Conservation (phyloP, 2,888 invertebrate species). For the Erannis defoliaria region DNA sequence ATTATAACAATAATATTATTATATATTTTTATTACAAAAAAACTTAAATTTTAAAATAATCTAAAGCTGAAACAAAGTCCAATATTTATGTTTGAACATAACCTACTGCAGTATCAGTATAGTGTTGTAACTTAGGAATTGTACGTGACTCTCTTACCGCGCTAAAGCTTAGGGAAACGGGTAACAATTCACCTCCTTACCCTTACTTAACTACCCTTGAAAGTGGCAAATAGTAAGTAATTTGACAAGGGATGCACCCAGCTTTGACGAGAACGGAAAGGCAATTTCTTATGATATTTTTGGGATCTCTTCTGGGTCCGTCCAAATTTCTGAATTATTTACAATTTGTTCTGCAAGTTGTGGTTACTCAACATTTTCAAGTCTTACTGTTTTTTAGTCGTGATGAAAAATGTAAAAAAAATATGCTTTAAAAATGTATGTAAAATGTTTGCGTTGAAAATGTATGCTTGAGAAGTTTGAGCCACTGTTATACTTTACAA, state of each 20-base stretch:
- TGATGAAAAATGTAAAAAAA: too few species aligned
- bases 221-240: slow-evolving; percentile 27
- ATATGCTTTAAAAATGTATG: too few species aligned
- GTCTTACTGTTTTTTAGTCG: too few species aligned
- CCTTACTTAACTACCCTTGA: slow-evolving; percentile 30
- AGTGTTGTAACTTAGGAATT: slow-evolving; percentile 23
- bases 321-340: not conserved
- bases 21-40: too few species aligned
- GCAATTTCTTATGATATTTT: not conserved
- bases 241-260: slow-evolving; percentile 25
- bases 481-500: too few species aligned
- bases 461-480: too few species aligned
- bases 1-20: too few species aligned
- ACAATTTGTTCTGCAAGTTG: too few species aligned
- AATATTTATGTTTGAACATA: slow-evolving; percentile 6
- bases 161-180: slow-evolving; percentile 44
- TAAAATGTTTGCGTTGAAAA: too few species aligned
- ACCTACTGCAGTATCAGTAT: slow-evolving; percentile 14
- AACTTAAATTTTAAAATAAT: not conserved
- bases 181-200: slow-evolving; percentile 44
- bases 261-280: slow-evolving; percentile 6
- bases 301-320: not conserved
- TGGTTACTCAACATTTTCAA: too few species aligned
- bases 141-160: slow-evolving; percentile 47
- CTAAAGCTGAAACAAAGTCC: not conserved